Evolutionary conservation across 2,797 vertebrate genomes (phyloP), one percentile per base, ranked within the genome.

Genomic region (Meriones psammophilus): DNA sequence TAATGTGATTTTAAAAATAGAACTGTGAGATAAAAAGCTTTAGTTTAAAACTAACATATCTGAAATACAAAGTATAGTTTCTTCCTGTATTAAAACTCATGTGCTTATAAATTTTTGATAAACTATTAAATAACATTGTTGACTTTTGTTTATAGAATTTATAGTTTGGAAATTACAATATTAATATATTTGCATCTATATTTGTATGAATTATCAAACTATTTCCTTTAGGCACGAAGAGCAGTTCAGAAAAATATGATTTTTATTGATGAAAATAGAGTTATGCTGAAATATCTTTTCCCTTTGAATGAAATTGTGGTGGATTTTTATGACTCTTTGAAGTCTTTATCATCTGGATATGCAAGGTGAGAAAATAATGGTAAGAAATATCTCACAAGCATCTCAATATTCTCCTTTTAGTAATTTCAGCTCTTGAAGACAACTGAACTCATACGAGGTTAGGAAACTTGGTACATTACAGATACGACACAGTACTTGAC

Each of bases 231-330:
- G 99, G 98, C 98, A 96, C 98, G 99, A 96, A 99, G 99, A 98
- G 99, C 98, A 54, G 64, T 99, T 97, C 99, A 99, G 98, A 99
- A 99, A 98, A 99, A 99, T 97, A 98, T 99, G 99, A 42, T 99
- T 76, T 99, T 99, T 97, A 99, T 99, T 73, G 99, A 99, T 96
- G 99, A 99, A 69, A 98, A 98, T 74, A 99, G 99, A 56, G 99
- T 99, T 94, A 99, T 99, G 99, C 98, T 99, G 98, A 99, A 99
- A 97, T 99, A 99, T 96, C 97, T 99, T 91, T 99, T 99, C 87
- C 99, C 99, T 86, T 98, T 99, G 76, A 99, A 99, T 98, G 99
- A 99, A 99, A 98, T 99, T 4, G 99, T 99, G 54, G 99, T 99
- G 89, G 99, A 99, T 98, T 99, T 99, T 98, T 99, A 99, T 39